Evolutionary conservation across 2,888 invertebrate genomes (phyloP), one percentile per base, ranked within the genome.

Genomic region (Campaea margaritaria): DNA sequence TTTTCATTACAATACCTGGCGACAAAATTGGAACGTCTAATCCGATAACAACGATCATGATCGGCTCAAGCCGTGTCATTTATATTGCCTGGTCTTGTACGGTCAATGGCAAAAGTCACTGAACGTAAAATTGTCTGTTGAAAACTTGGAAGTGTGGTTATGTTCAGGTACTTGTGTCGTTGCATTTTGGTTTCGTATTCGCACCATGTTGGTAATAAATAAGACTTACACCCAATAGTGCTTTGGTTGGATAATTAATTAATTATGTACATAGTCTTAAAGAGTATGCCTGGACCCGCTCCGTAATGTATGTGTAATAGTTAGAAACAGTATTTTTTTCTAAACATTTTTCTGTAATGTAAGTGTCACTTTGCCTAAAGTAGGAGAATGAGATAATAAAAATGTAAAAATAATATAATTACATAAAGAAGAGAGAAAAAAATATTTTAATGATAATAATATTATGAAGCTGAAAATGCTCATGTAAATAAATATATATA

Each of bases 401-500:
- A 50, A 81, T 89, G 87, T 87, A 87, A 83, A 90, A 85, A 88
- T 87, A 87, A 84, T 89, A 87, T 89, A 88, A 78, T 85, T 62
- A 86, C 21, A 3, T 21, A 82, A 83, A 87, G 86, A 90, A 87
- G 86, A 90, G 87, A 89, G 85, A 90, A 88, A 85, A n/a, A 81
- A 78, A 21, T 90, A 90, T 91, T 91, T 91, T 90, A 89, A 86
- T 82, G 86, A 87, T 90, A 87, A 87, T 85, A 85, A 81, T 86
- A 90, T 89, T 90, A 85, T 83, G 86, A 89, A 90, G 90, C 87
- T 67, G 78, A 86, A 82, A 89, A 90, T 91, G 91, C 91, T 91
- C 91, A 89, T 92, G 91, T 91, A 92, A 86, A 92, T 91, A 91
- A 64, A 60, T 57, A 69, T 54, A 82, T 54, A 82, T 87, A 82